phyloP scores from a whole-genome alignment of 2,888 invertebrate species.

The Odontomyia ornata region DNA sequence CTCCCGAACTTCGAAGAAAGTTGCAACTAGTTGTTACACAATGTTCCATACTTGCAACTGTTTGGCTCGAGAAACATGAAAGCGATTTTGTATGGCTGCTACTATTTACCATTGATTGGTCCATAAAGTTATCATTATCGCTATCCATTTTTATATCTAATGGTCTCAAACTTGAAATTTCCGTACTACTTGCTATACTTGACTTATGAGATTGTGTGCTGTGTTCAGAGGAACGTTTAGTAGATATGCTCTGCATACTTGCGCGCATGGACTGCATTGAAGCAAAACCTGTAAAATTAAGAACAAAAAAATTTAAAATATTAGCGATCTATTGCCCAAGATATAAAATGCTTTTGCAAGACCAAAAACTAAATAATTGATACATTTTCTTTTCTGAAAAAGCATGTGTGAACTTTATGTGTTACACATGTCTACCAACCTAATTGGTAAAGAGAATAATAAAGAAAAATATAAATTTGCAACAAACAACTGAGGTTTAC shows the following conservation, averaged over 20 bases:
- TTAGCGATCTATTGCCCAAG: too few species aligned
- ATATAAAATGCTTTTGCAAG: too few species aligned
- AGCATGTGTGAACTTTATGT: too few species aligned
- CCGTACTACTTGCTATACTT: constrained; percentile 50
- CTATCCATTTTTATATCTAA: constrained; percentile 32
- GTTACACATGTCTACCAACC: too few species aligned
- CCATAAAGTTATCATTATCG: constrained; percentile 27
- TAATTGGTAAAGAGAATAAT: too few species aligned
- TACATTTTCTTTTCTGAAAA: too few species aligned
- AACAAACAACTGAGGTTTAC: too few species aligned
- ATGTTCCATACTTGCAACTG: constrained; percentile 40
- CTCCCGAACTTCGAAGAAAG: constrained; percentile 46
- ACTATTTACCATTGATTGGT: constrained; percentile 47
- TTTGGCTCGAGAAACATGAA: constrained; percentile 50
- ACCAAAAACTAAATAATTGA: too few species aligned
- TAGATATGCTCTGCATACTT: constrained; percentile 71
- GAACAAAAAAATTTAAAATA: too few species aligned
- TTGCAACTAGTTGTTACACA: constrained; percentile 46
- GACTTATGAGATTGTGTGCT: constrained; percentile 61
- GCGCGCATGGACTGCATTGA: constrained; percentile 72
- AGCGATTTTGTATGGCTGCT: constrained; percentile 48
- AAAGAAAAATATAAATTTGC: too few species aligned
- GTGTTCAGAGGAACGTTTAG: constrained; percentile 70
- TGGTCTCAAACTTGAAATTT: constrained; percentile 46
- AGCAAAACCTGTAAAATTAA: constrained; percentile 68